Evolutionary conservation across 2,888 invertebrate species (phyloP).

Genomic region (Arctia plantaginis): DNA sequence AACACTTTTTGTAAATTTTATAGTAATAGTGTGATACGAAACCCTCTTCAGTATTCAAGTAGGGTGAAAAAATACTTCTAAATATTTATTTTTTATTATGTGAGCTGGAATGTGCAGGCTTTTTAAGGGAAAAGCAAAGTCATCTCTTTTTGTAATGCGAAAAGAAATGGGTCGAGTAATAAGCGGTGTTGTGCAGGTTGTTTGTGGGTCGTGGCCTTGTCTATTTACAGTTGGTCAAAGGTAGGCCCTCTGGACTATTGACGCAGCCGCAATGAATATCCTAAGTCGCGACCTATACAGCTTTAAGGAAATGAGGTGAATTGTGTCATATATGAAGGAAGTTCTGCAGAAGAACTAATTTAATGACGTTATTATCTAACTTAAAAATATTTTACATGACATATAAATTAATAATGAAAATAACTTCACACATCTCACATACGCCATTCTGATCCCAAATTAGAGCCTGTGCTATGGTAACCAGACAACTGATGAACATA

Average conservation of each 20-base stretch:
- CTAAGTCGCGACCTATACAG: conserved; percentile 27
- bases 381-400: neutral
- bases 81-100: conserved; percentile 64
- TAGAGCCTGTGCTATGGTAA: neutral
- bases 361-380: neutral
- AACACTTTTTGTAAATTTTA: conserved; percentile 40
- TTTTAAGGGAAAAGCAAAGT: conserved; percentile 66
- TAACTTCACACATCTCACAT: neutral
- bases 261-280: conserved; percentile 38
- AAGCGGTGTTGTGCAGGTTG: conserved; percentile 57
- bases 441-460: neutral
- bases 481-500: too few relatives aligned
- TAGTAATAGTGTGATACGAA: conserved; percentile 47
- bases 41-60: conserved; percentile 35
- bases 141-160: conserved; percentile 69
- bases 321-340: neutral
- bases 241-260: conserved; percentile 46
- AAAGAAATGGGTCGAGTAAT: conserved; percentile 66
- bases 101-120: conserved; percentile 34
- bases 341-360: neutral
- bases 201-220: conserved; percentile 69
- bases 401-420: neutral
- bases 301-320: conserved; percentile 24
- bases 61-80: conserved; percentile 51
- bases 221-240: conserved; percentile 61